Percentiles rank a stretch among this genome's conserved stretches.
These are phyloP conservation scores for Troglohyphantes excavatus DNA, from an alignment of 2,888 invertebrate species.

Conservation along the genomic window DNA sequence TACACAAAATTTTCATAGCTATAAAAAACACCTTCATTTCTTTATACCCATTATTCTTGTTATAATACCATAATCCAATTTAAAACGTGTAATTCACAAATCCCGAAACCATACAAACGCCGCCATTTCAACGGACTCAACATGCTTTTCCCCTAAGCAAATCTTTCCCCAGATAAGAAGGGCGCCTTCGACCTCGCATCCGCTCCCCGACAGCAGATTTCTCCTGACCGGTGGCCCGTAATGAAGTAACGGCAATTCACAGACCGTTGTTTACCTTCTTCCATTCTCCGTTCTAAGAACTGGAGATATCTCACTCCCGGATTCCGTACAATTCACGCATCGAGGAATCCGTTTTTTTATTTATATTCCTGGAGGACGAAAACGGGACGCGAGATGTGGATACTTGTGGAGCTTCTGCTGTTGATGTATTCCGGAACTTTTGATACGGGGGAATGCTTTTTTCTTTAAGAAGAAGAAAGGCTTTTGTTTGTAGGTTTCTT, in stretches of 20 bases:
- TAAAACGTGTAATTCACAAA: too few relatives aligned
- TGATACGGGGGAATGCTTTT: background rate
- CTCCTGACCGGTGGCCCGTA: conserved; percentile 31
- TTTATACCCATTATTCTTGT: too few relatives aligned
- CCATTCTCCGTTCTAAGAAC: background rate
- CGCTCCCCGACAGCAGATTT: conserved; percentile 43
- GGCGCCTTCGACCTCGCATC: conserved; percentile 57
- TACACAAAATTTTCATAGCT: too few relatives aligned
- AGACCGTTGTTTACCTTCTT: conserved; percentile 41
- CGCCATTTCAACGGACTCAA: too few relatives aligned
- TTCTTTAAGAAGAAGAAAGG: background rate
- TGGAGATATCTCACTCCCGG: background rate
- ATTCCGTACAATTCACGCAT: background rate
- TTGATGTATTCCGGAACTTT: background rate
- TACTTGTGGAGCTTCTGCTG: conserved; percentile 7
- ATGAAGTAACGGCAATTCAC: conserved; percentile 46
- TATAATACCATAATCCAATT: too few relatives aligned
- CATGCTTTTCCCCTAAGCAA: background rate
- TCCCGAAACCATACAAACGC: too few relatives aligned
- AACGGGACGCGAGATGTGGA: background rate
- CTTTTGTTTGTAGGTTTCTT: background rate
- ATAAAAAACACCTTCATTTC: too few relatives aligned
- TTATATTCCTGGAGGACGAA: background rate
- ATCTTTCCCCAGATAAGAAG: conserved; percentile 27
- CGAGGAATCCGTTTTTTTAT: background rate